Evolutionary conservation across 2,113 vertebrate genomes (phyloP).

Genomic region (Rhinoptilus africanus): DNA sequence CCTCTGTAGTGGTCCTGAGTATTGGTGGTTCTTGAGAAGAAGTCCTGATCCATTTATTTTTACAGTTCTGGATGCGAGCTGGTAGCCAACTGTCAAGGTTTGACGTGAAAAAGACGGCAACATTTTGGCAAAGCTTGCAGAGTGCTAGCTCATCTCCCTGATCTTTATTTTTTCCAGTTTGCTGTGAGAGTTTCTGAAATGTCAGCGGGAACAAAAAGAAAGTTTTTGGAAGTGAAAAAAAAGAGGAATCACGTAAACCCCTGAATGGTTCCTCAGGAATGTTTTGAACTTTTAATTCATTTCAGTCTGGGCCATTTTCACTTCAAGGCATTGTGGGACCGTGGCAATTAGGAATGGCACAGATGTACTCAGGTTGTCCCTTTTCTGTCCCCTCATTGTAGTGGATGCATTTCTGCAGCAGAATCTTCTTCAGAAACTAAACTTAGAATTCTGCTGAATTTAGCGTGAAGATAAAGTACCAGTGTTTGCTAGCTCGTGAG

Average conservation of each 20-base stretch:
- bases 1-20: accelerated
- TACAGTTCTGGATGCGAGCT: not conserved
- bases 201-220: not conserved
- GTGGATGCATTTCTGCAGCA: not conserved
- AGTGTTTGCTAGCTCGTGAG: not conserved
- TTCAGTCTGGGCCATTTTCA: not conserved
- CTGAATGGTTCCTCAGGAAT: not conserved
- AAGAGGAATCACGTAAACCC: not conserved
- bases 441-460: not conserved
- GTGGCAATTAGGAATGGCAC: not conserved
- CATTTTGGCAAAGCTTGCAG: accelerated
- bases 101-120: not conserved
- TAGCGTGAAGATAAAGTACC: not conserved
- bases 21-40: not conserved
- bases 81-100: not conserved
- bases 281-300: not conserved
- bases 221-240: not conserved
- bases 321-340: not conserved
- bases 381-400: not conserved
- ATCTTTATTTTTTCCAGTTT: not conserved
- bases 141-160: not conserved
- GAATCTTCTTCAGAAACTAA: not conserved
- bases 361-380: not conserved
- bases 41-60: not conserved
- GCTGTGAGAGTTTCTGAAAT: not conserved